These are phyloP conservation scores for Sinonovacula constricta DNA, from an alignment of 1,140 invertebrate genomes.

Conservation along the genomic window DNA sequence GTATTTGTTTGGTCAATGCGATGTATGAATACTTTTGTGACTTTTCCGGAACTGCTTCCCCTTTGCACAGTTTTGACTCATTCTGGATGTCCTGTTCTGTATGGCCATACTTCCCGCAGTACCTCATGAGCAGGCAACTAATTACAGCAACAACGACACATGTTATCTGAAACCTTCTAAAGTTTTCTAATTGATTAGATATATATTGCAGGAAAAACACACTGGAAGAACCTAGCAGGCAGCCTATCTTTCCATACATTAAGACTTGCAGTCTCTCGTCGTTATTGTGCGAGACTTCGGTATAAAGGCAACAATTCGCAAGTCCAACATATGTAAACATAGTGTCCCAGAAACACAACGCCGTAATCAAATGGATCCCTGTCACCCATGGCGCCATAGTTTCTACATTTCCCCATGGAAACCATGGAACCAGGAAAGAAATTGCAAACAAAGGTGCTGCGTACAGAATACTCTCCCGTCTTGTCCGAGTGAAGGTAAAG, in stretches of 20 bases:
- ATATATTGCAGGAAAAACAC: constrained; percentile 63
- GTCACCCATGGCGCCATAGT: constrained; percentile 54
- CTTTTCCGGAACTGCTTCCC: constrained; percentile 14
- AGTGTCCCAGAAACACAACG: constrained; percentile 79
- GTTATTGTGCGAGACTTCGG: constrained; percentile 75
- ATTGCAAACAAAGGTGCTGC: constrained; percentile 76
- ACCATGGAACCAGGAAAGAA: constrained; percentile 79
- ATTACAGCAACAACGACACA: constrained; percentile 66
- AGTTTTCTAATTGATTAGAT: constrained; percentile 71
- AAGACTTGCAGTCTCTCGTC: constrained; percentile 72
- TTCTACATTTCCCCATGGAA: constrained; percentile 71
- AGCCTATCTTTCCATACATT: constrained; percentile 72
- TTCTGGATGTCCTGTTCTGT: constrained; percentile 67
- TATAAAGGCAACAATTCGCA: constrained; percentile 76
- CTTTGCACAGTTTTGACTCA: background rate
- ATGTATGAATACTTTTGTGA: constrained; percentile 52
- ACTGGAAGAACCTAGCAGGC: constrained; percentile 63
- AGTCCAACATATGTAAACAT: constrained; percentile 78
- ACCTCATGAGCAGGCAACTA: constrained; percentile 65
- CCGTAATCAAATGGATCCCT: constrained; percentile 78
- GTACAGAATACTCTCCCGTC: constrained; percentile 76
- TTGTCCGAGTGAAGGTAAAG: constrained; percentile 71
- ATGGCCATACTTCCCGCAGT: constrained; percentile 66
- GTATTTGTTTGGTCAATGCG: constrained; percentile 59
- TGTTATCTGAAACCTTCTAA: constrained; percentile 70